Evolutionary conservation across 1,140 invertebrate genomes (phyloP).

Genomic region (Anadara kagoshimensis): DNA sequence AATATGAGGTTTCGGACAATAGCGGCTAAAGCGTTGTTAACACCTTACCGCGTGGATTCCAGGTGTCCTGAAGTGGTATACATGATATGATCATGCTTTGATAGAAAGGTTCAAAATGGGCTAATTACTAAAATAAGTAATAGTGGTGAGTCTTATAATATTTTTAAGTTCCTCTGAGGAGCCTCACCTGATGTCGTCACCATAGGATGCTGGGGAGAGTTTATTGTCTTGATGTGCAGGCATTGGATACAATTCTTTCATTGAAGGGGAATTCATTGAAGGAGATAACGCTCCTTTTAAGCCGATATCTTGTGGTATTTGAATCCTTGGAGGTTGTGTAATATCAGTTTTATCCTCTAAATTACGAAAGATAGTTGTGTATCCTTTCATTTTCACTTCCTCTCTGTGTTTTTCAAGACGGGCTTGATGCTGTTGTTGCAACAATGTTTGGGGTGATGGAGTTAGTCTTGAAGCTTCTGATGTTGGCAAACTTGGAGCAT

Average conservation of each 20-base stretch:
- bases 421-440: background rate
- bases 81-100: no score
- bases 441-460: background rate
- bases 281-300: constrained; percentile 8
- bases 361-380: background rate
- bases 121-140: no score
- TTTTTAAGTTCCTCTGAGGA: no score
- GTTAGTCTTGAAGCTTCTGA: constrained; percentile 6
- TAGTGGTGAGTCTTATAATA: no score
- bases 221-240: background rate
- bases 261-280: no score
- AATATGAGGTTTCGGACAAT: no score
- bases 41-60: no score
- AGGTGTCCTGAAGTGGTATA: no score
- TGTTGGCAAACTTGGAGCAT: background rate
- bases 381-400: background rate
- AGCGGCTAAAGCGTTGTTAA: no score
- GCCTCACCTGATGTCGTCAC: no score
- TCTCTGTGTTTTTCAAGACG: background rate
- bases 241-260: background rate
- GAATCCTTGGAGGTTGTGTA: background rate
- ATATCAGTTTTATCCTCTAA: background rate
- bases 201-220: constrained; percentile 1
- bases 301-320: constrained; percentile 5
- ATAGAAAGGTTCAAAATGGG: no score